Base-by-base conservation (phyloP, 2,113 vertebrate species). In the Bombycilla garrulus region DNA sequence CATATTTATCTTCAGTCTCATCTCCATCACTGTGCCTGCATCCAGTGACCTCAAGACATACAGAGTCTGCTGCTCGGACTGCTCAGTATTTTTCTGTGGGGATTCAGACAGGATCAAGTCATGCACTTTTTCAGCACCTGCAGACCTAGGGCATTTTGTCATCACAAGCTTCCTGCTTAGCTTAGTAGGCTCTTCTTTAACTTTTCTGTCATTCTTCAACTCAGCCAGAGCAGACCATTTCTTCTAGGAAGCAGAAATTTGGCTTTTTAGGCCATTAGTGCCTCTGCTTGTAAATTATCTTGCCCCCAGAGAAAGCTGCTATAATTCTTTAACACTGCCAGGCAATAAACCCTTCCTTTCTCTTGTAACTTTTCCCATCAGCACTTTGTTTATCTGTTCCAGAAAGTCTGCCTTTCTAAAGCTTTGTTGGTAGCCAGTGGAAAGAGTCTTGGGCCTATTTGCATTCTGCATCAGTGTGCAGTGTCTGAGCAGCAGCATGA, bases 401-500 rank as follows among this genome's bases (percentile, higher is more conserved):
- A 82, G 69, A 81, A 92, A 50, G 36, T 92, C 58, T 65, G 21
- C 33, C 67, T 94, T 80, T 90, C 87, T 91, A 36, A 47, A 65
- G 21, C 45, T 85, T 62, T 88, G 3, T 54, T 65, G 20, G 64
- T 79, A 92, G 57, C 36, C 0, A 0, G 15, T 57, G 66, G 66
- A 85, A 87, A 61, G 69, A 65, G 36, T 42, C 61, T 35, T 53
- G 62, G 31, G 62, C 54, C 35, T 79, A 44, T 94, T 89, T 92
- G 84, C 89, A 95, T 95, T 95, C 93, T 94, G 89, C 74, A 70
- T 83, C 58, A 42, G 87, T 36, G 38, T 80, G 45, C 70, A 72
- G 73, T 36, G 93, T 91, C 93, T 91, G 69, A 77, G 76, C 79
- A 88, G 40, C 88, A 86, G 92, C 90, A 70, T 70, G 12, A 82